Base-by-base conservation (phyloP, 2,888 invertebrate species). In the Slavum lentiscoides region DNA sequence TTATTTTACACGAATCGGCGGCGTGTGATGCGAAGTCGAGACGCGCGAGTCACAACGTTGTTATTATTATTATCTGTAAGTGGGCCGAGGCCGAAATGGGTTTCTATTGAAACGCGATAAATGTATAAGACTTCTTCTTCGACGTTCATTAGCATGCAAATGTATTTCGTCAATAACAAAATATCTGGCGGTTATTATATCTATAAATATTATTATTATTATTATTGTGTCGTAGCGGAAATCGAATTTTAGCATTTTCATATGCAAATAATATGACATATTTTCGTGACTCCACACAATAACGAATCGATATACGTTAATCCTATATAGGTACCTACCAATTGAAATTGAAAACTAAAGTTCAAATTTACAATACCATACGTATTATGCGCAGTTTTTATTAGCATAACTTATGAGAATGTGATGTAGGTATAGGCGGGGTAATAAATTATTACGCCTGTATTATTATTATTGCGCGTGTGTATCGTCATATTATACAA, bases 91-190 rank as follows among this genome's bases (percentile, higher is more conserved):
- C 39, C 72, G 17, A 72, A 61, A 61, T n/a, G 8, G 43, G 59
- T 39, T 39, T 39, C 13, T 49, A 43, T 59, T 23, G 17, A 43
- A 43, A 43, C 43, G 15, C 43, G 21, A 9, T 39, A 72, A 72
- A 59, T 59, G 4, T 21, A 39, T 17, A 69, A 43, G 43, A 30
- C 30, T 30, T 9, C 30, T 30, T 9, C 8, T 43, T 9, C 43
- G 43, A 43, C 43, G 19, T 69, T 21, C 4, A 72, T 59, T 59
- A 72, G 59, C 59, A 43, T 72, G 59, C 17, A 59, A 72, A 72
- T 72, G 39, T 72, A 17, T 59, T 70, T 59, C 39, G 15, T 17
- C 1, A 15, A 39, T 8, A 58, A 58, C 39, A n/a, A n/a, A n/a
- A 58, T 70, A 37, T 30, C 30, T 30, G 30, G 30, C 4, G 30